Evolutionary conservation across 2,888 invertebrate species (phyloP).

Genomic region (Choreutis nemorana): DNA sequence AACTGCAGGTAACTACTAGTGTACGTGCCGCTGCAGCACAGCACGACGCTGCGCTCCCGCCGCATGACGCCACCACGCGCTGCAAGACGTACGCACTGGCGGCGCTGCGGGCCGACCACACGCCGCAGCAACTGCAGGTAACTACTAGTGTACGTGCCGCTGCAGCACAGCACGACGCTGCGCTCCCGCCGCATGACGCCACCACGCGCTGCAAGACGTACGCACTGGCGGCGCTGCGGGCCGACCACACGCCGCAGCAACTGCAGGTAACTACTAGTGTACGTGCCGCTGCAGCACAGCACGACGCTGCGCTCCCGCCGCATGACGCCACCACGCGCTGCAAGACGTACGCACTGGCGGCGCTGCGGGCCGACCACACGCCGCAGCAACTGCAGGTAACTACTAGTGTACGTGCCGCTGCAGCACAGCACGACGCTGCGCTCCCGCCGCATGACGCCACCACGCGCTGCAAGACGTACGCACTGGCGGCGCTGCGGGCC

Average conservation of each 20-base stretch:
- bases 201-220: constrained; percentile 45
- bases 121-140: constrained; percentile 41
- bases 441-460: constrained; percentile 28
- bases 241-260: constrained; percentile 41
- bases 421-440: too few species aligned
- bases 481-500: constrained; percentile 38
- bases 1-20: constrained; percentile 46
- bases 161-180: too few species aligned
- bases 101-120: constrained; percentile 37
- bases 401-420: too few species aligned
- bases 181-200: constrained; percentile 23
- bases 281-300: too few species aligned
- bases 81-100: constrained; percentile 53
- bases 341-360: constrained; percentile 50
- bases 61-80: constrained; percentile 31
- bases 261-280: too few species aligned
- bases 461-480: constrained; percentile 43
- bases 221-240: constrained; percentile 41
- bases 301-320: too few species aligned
- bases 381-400: constrained; percentile 42
- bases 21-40: too few species aligned
- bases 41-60: too few species aligned
- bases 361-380: constrained; percentile 40
- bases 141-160: too few species aligned
- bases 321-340: constrained; percentile 34